These are phyloP conservation scores for Plemyria rubiginata DNA, from an alignment of 2,888 invertebrate species.

Conservation along the genomic window DNA sequence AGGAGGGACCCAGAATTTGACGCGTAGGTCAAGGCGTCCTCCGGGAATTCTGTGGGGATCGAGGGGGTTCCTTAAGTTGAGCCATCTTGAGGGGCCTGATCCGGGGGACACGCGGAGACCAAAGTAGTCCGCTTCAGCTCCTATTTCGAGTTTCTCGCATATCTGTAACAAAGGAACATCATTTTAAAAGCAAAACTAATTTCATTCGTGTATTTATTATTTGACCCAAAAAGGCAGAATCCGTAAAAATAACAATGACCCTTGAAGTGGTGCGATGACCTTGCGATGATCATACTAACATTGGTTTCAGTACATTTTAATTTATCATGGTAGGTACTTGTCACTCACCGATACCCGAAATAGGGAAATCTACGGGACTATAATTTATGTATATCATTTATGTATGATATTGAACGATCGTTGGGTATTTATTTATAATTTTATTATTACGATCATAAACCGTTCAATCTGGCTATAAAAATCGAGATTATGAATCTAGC, in stretches of 20 bases:
- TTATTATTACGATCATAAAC: no score
- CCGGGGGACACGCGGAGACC: conserved; percentile 88
- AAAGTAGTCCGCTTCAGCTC: conserved; percentile 95
- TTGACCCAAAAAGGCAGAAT: background rate
- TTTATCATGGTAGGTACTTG: no score
- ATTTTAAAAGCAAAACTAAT: background rate
- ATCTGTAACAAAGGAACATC: conserved; percentile 85
- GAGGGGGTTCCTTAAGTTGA: conserved; percentile 93
- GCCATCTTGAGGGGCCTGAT: conserved; percentile 91
- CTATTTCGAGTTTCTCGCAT: conserved; percentile 92
- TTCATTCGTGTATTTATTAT: background rate
- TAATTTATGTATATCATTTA: no score
- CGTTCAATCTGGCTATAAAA: conserved; percentile 8
- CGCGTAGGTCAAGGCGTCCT: conserved; percentile 88
- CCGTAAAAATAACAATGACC: background rate
- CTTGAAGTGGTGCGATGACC: background rate
- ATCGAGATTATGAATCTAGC: conserved; percentile 25
- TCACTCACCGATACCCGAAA: no score
- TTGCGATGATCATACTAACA: background rate
- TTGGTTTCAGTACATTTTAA: background rate
- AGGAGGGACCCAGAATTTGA: conserved; percentile 97
- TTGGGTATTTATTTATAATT: no score
- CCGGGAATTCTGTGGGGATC: conserved; percentile 89
- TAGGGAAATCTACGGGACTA: no score
- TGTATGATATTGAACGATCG: no score